Base-by-base conservation (phyloP, 1,140 invertebrate species). In the Centruroides vittatus region DNA sequence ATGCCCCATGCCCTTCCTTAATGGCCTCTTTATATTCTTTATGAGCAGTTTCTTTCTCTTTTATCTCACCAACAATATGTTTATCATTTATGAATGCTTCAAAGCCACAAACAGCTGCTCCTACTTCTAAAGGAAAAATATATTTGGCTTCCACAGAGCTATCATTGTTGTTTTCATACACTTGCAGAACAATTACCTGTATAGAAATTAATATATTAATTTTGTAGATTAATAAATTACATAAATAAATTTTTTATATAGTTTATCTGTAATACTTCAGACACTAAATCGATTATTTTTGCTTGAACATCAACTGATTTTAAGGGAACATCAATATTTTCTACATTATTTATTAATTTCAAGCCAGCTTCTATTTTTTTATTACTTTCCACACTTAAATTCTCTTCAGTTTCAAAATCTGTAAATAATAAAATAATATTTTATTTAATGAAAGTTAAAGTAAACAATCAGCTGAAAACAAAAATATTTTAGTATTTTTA, bases 11-110 rank as follows among this genome's bases (percentile, higher is more conserved):
- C 35, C 76, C 74, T 51, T 74, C 68, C 65, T 72, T 66, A 50
- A 78, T 69, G 10, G 77, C 77, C 61, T 77, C 69, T 63, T 72
- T 73, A 67, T 78, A 78, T 58, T 77, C 74, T 36, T 65, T 66
- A 56, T 73, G 72, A 6, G 77, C 77, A 48, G 67, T 69, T 67
- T 77, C 73, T 59, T 77, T 76, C 59, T 77, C 75, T 64, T 79
- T 78, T 51, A 78, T 75, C 55, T 75, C 71, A 10, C 76, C 77
- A 34, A 76, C 65, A 13, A 77, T 70, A 64, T 74, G 73, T 59
- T 75, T 75, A 49, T 69, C 72, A 65, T 75, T 75, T 59, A 77
- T 75, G 63, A 73, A 75, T 5, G 75, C 76, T 60, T 76, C 74
- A 68, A 77, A 77, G 0, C 71, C 73, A 66, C 74, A 75, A 4